These are phyloP conservation scores for Porites divaricata DNA, from an alignment of 92 coral and sea anemone genomes.

Conservation along the genomic window DNA sequence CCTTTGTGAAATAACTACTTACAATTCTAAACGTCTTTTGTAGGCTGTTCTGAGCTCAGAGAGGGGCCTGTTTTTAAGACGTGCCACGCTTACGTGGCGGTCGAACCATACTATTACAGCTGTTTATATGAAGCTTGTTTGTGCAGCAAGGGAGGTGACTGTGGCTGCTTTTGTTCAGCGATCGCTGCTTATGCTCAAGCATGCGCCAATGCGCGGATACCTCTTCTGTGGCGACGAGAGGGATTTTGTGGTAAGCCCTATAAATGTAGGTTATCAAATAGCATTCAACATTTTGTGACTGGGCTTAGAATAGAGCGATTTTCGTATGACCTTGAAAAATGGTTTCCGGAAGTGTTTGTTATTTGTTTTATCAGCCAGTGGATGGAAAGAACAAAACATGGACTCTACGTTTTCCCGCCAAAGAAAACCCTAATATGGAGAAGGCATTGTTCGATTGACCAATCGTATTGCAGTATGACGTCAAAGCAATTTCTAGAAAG, in stretches of 20 bases:
- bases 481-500: too few relatives aligned
- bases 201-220: conserved; percentile 84
- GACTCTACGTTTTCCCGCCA: too few relatives aligned
- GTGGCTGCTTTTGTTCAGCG: conserved; percentile 93
- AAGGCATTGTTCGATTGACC: too few relatives aligned
- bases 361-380: too few relatives aligned
- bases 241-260: conserved; percentile 89
- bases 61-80: conserved; percentile 65
- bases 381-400: too few relatives aligned
- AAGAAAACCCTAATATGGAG: too few relatives aligned
- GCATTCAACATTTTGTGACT: background rate
- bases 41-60: conserved; percentile 85
- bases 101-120: conserved; percentile 71
- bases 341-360: too few relatives aligned
- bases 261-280: background rate
- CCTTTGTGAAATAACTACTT: background rate
- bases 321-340: too few relatives aligned
- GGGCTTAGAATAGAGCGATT: too few relatives aligned
- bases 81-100: conserved; percentile 87
- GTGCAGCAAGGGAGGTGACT: conserved; percentile 91
- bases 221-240: conserved; percentile 90
- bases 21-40: background rate
- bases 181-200: conserved; percentile 93
- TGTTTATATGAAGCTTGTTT: conserved; percentile 90
- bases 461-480: too few relatives aligned